Percentiles rank a stretch among this genome's conserved stretches.
Conservation (phyloP, 2,797 vertebrate species). For the Pipistrellus pipistrellus region DNA sequence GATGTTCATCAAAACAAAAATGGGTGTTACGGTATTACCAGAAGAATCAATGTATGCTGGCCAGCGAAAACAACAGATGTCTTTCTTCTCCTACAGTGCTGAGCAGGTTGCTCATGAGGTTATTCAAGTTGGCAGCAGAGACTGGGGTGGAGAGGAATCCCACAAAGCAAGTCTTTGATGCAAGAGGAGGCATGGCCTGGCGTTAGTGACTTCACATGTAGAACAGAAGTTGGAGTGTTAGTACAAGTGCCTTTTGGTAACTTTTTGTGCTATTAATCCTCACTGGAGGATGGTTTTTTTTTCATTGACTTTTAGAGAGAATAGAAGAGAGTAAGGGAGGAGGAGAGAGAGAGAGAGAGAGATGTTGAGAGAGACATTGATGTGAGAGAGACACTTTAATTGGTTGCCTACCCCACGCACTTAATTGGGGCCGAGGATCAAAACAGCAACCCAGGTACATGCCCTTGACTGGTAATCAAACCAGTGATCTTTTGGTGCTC, state of each 20-base stretch:
- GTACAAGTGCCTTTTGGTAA: background rate
- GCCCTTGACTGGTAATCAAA: no score
- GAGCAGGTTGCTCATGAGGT: background rate
- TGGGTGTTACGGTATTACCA: background rate
- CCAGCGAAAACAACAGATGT: background rate
- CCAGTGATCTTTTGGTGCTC: no score
- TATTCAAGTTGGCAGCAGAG: background rate
- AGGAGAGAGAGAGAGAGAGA: no score
- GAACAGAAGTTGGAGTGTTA: background rate
- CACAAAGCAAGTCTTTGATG: constrained; percentile 3
- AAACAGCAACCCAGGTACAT: no score
- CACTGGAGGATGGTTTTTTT: no score
- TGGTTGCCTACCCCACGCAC: no score
- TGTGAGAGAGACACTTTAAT: no score
- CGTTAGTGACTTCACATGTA: background rate
- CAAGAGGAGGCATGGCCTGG: background rate
- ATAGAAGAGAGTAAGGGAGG: no score
- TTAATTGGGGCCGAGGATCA: no score
- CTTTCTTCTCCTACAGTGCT: background rate
- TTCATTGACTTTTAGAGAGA: no score
- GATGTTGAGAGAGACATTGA: no score
- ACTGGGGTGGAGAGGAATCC: background rate
- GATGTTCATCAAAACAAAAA: background rate
- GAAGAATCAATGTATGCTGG: background rate
- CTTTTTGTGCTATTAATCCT: background rate